Base-by-base conservation (phyloP, 1,140 invertebrate genomes). In the Diabrotica virgifera region DNA sequence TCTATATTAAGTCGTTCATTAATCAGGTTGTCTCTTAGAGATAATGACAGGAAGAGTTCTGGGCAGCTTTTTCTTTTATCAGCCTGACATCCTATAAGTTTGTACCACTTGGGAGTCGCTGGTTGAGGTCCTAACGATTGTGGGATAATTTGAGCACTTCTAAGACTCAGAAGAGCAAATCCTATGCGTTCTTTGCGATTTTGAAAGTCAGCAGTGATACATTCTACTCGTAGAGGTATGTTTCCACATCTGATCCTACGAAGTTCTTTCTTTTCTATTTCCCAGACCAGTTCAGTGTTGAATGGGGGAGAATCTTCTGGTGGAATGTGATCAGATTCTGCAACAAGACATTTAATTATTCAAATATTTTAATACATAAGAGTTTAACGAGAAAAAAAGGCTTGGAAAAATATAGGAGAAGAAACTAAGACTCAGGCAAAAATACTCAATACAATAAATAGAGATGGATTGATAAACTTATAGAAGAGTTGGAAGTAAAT, bases 241-340 rank as follows among this genome's bases (percentile, higher is more conserved):
- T 83, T 82, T 3, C 76, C 77, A 38, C 79, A 80, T 63, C 82
- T 69, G 72, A 84, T 80, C 77, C 82, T 82, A 68, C 82, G 70
- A 9, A 83, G 53, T 36, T 70, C 70, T 67, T 73, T 78, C 71
- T 83, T 83, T 58, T 82, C 79, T 0, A 76, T 76, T 69, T 84
- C 81, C 83, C 83, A 85, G 36, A 83, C 74, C 35, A 84, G 76
- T 68, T 83, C 80, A 2, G 79, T 81, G 14, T 74, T 76, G 66
- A 76, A 78, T 75, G 80, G 63, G 72, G 79, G 24, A 79, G 77
- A 76, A 71, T 80, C 60, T 60, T 77, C 74, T 5, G 80, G 65
- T 38, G 77, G 71, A 24, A 81, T 76, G 59, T 74, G 72, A 71
- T 83, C 79, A 10, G 82, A 81, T 75, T 84, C 79, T 61, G 51